Base-by-base conservation (phyloP, 2,113 vertebrate species). In the Poeciliopsis turrubarensis region DNA sequence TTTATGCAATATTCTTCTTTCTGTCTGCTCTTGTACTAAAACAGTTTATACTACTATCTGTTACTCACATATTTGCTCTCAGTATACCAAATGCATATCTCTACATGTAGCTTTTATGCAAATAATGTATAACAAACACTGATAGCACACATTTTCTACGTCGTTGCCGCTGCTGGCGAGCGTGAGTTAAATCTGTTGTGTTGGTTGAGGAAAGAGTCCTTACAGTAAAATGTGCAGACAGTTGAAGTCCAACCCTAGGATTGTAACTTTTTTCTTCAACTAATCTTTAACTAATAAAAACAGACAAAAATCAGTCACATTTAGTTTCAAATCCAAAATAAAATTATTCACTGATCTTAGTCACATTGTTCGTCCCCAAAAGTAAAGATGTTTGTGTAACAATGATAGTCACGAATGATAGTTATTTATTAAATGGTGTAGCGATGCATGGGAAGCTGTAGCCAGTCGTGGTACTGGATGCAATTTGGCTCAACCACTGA, bases 91-190 rank as follows among this genome's bases (percentile, higher is more conserved):
- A 75, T 39, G 65, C 65, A 77, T 75, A 83, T 75, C 62, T 64
- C 47, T 74, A 73, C 51, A 57, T 5, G 41, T 68, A 85, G 68
- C 66, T 65, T 72, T 78, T 27, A 86, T 65, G 61, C 75, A 84
- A 81, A 86, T 54, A 57, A 65, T 70, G 47, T 81, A 79, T 68
- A 82, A 85, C 60, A 75, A 83, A 80, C 83, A 88, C 85, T 90
- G 61, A 79, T n/a, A 79, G 83, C 70, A 82, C 73, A 68, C 60
- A 17, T 69, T 69, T 60, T 78, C 70, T 85, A 80, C 75, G 81
- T 87, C 65, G 70, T 75, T 72, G 68, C 85, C 85, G 82, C 87
- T 89, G 79, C 73, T 82, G 80, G 81, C 10, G 89, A 89, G 86
- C 89, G 84, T 83, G 77, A 71, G 72, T 39, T 34, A 85, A 70